Base-by-base conservation (phyloP, 2,888 invertebrate genomes). In the Microplitis manilae region DNA sequence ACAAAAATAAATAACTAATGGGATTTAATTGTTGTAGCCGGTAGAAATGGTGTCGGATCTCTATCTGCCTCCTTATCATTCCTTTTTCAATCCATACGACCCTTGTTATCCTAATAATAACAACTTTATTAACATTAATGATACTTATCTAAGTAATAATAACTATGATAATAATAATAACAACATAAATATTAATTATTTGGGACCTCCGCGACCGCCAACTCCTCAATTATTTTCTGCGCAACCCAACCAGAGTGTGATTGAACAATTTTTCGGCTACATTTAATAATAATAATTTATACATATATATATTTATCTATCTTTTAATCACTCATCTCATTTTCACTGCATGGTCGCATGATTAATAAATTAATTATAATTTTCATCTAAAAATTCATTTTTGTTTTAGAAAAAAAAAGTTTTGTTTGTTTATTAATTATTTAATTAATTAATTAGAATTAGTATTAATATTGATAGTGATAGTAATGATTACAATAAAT, bases 1-100 rank as follows among this genome's bases (percentile, higher is more conserved):
- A 30, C 2, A 30, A 20, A 73, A 64, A 39, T 50, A 9, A 41
- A 61, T 39, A 70, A 40, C 30, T 41, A 30, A 69, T 79, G 82
- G 82, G 81, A 80, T 80, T 81, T 81, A 79, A 80, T 88, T 87
- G 85, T 88, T 90, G 90, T 91, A 94, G 94, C 94, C 93, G 91
- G 92, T 93, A 92, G 94, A 94, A 92, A 93, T 94, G 92, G 93
- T 94, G 92, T 94, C 94, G 92, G 94, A 94, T 91, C 92, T 94
- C 90, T 94, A 93, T 91, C 93, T 94, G 86, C 93, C 94, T 79
- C 85, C 90, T 81, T 84, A 84, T 80, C 84, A 88, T 89, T 87
- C 90, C 90, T 91, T 81, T 91, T 91, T 90, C 84, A 87, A 80
- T 79, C 83, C 79, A 73, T 80, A 39, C 81, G 80, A 74, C 78